A percentile compares a stretch with the other conserved stretches of the same genome.
These are phyloP conservation scores for Ceratotherium simum DNA, from an alignment of 2,113 vertebrate species.

Conservation along the genomic window DNA sequence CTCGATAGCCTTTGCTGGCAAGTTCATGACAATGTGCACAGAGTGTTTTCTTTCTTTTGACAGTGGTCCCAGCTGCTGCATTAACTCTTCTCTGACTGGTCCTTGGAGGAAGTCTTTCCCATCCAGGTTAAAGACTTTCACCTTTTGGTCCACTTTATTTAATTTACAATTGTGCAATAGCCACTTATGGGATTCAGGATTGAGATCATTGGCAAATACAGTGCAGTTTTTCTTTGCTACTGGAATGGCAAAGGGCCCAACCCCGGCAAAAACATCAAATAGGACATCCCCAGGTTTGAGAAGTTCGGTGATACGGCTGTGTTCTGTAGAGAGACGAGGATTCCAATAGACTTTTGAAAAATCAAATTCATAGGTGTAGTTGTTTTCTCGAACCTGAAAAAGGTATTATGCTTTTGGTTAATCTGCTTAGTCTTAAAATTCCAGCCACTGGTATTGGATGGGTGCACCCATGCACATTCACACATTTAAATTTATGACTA, in stretches of 20 bases:
- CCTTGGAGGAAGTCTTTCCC: slow-evolving; percentile 94
- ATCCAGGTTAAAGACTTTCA: slow-evolving; percentile 93
- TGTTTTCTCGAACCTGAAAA: slow-evolving; percentile 96
- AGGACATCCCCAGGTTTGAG: slow-evolving; percentile 90
- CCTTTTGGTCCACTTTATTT: slow-evolving; percentile 92
- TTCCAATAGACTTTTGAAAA: slow-evolving; percentile 99
- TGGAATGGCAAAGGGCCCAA: slow-evolving; percentile 95
- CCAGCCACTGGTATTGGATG: background rate
- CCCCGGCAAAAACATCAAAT: slow-evolving; percentile 95
- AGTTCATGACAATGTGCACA: slow-evolving; percentile 96
- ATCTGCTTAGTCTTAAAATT: slow-evolving; percentile 30
- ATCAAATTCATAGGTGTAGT: slow-evolving; percentile 94
- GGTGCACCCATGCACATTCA: background rate
- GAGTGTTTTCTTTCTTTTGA: slow-evolving; percentile 70
- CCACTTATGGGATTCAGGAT: slow-evolving; percentile 95
- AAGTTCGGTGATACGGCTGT: slow-evolving; percentile 90
- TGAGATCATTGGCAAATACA: slow-evolving; percentile 96
- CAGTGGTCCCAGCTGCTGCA: slow-evolving; percentile 82
- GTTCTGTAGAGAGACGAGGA: slow-evolving; percentile 96
- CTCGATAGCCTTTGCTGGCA: slow-evolving; percentile 94
- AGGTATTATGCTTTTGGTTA: slow-evolving; percentile 65
- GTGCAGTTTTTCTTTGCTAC: slow-evolving; percentile 91
- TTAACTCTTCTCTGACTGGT: slow-evolving; percentile 91
- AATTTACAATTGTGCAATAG: slow-evolving; percentile 95
- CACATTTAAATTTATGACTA: slow-evolving; percentile 34